phyloP scores from a whole-genome alignment of 2,888 invertebrate species.

The Noctua pronuba region DNA sequence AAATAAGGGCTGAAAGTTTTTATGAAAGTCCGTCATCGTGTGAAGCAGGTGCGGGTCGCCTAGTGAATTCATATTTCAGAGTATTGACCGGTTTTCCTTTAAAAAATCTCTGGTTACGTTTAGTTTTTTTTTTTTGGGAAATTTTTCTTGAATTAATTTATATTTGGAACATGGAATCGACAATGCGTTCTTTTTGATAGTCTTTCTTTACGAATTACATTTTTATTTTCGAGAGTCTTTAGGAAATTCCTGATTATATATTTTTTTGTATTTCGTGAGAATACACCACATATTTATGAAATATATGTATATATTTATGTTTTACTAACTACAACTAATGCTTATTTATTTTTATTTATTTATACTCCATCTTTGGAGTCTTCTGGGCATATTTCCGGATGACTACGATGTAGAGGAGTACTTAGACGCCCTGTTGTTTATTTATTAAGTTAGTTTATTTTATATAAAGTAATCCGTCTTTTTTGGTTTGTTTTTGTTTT shows the following conservation, averaged over 20 bases:
- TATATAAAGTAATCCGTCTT: too few species aligned
- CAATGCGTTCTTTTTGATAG: neutral
- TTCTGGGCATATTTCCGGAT: too few species aligned
- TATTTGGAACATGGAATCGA: neutral
- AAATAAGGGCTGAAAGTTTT: neutral
- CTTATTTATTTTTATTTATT: too few species aligned
- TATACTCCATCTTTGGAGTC: too few species aligned
- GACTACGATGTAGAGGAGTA: too few species aligned
- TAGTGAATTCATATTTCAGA: neutral
- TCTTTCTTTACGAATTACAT: neutral
- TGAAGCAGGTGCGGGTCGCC: neutral
- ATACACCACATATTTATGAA: neutral
- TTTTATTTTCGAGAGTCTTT: neutral
- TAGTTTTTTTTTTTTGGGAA: neutral
- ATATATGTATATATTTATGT: slow-evolving; percentile 19
- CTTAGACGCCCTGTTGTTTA: too few species aligned
- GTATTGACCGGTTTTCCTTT: neutral
- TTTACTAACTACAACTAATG: too few species aligned
- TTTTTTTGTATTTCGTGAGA: neutral
- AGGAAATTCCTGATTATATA: neutral
- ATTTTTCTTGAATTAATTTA: neutral
- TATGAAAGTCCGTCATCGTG: neutral
- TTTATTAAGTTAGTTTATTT: too few species aligned
- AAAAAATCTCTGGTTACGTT: neutral
- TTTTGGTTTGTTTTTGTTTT: too few species aligned